phyloP scores from a whole-genome alignment of 2,888 invertebrate genomes.

The Latrodectus hesperus region DNA sequence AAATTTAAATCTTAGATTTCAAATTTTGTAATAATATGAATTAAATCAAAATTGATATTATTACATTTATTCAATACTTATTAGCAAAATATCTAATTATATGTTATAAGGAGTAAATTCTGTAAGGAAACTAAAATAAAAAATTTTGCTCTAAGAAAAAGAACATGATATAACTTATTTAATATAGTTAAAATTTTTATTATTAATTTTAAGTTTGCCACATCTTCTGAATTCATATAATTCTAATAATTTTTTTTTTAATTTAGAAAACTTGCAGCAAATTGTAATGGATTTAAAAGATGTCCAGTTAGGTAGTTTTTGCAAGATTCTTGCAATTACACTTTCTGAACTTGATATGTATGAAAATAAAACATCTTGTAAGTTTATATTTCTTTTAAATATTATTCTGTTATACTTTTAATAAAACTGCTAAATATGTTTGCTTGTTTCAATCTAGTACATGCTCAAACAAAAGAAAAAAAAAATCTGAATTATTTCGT shows the following conservation, averaged over 20 bases:
- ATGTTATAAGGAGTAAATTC: too few relatives aligned
- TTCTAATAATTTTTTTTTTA: conserved; percentile 5
- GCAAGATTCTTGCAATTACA: conserved; percentile 76
- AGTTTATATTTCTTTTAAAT: conserved; percentile 14
- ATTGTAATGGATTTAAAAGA: conserved; percentile 72
- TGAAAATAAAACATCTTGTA: conserved; percentile 75
- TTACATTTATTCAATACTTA: too few relatives aligned
- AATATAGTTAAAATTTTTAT: too few relatives aligned
- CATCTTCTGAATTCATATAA: too few relatives aligned
- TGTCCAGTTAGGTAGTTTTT: conserved; percentile 75
- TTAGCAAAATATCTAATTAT: too few relatives aligned
- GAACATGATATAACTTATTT: too few relatives aligned
- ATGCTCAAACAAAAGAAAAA: conserved; percentile 75
- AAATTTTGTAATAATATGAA: too few relatives aligned
- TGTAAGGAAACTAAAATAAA: too few relatives aligned
- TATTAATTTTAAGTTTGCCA: too few relatives aligned
- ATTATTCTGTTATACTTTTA: background rate
- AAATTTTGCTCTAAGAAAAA: too few relatives aligned
- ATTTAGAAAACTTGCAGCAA: conserved; percentile 48
- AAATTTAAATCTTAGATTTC: too few relatives aligned
- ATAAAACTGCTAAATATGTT: background rate
- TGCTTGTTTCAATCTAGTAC: conserved; percentile 72
- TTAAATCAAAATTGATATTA: too few relatives aligned
- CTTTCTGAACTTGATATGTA: conserved; percentile 76
- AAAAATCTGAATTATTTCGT: conserved; percentile 75